Evolutionary conservation across 2,888 invertebrate genomes (phyloP).

Genomic region (Brachynemurus nebulosus): DNA sequence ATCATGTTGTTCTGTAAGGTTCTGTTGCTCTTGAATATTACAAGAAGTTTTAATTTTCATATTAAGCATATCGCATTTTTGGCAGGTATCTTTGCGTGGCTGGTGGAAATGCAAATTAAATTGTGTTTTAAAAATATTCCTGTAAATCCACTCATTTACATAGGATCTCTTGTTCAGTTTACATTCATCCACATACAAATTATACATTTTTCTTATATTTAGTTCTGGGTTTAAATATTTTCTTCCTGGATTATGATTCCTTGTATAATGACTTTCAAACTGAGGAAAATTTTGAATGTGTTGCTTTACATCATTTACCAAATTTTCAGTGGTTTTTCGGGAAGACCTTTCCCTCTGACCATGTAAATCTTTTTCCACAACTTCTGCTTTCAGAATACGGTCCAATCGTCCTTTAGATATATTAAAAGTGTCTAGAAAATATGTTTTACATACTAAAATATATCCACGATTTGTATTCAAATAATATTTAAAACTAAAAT

Average conservation of each 20-base stretch:
- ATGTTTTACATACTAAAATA: conserved; percentile 15
- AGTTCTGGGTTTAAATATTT: conserved; percentile 19
- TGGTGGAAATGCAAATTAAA: conserved; percentile 6
- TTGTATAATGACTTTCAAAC: conserved; percentile 19
- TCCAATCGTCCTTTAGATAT: conserved; percentile 15
- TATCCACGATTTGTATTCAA: conserved; percentile 15
- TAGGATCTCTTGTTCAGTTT: conserved; percentile 16
- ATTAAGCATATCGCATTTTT: background rate
- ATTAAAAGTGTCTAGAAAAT: conserved; percentile 15
- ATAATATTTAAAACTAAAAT: conserved; percentile 15
- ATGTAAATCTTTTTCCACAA: conserved; percentile 17
- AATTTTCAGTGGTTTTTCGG: conserved; percentile 9
- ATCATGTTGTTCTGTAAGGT: background rate
- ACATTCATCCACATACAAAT: conserved; percentile 17
- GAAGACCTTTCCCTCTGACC: conserved; percentile 16
- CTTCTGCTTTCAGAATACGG: conserved; percentile 14
- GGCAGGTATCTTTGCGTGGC: background rate
- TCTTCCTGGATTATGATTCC: conserved; percentile 19
- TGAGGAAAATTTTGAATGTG: conserved; percentile 18
- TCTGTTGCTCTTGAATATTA: background rate
- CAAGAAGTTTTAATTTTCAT: background rate
- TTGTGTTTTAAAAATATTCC: conserved; percentile 16
- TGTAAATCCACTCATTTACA: conserved; percentile 15
- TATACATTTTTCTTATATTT: conserved; percentile 20
- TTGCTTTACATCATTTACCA: conserved; percentile 8